Evolutionary conservation across 2,113 vertebrate genomes (phyloP).

Genomic region (Entelurus aequoreus): DNA sequence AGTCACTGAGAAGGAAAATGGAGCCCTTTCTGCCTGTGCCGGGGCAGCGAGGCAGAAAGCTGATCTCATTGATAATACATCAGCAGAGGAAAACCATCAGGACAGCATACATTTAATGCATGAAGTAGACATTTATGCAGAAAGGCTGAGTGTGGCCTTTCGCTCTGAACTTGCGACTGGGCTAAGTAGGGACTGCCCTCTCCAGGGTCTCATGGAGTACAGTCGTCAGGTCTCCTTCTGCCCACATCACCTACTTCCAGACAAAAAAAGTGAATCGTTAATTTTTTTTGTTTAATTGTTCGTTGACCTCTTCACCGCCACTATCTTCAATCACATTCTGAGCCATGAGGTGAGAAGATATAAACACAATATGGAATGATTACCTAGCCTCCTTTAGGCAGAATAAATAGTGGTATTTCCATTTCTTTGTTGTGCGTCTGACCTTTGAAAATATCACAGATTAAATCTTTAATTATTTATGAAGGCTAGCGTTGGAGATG

Average conservation of each 20-base stretch:
- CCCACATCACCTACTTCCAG: constrained; percentile 9
- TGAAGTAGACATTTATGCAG: constrained; percentile 49
- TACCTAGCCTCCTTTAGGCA: constrained; percentile 38
- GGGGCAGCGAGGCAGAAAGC: constrained; percentile 40
- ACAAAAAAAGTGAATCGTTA: constrained; percentile 57
- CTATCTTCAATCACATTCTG: constrained; percentile 19
- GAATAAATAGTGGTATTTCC: constrained; percentile 59
- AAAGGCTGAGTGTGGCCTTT: constrained; percentile 29
- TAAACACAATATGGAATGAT: constrained; percentile 39
- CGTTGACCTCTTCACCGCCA: constrained; percentile 3
- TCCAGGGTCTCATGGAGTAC: constrained; percentile 13
- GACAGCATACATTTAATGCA: constrained; percentile 61
- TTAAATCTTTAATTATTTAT: constrained; percentile 97
- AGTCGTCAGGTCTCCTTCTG: constrained; percentile 17
- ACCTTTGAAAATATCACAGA: constrained; percentile 95
- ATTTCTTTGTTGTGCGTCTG: constrained; percentile 78
- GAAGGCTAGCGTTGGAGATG: constrained; percentile 67
- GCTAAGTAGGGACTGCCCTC: constrained; percentile 33
- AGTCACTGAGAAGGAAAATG: constrained; percentile 41
- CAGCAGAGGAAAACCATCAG: constrained; percentile 58
- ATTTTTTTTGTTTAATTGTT: constrained; percentile 33
- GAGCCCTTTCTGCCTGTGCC: constrained; percentile 29
- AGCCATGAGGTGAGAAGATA: constrained; percentile 46
- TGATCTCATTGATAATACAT: constrained; percentile 70
- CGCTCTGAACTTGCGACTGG: constrained; percentile 21